Base-by-base conservation (phyloP, 2,113 vertebrate species). In the Neomonachus schauinslandi region DNA sequence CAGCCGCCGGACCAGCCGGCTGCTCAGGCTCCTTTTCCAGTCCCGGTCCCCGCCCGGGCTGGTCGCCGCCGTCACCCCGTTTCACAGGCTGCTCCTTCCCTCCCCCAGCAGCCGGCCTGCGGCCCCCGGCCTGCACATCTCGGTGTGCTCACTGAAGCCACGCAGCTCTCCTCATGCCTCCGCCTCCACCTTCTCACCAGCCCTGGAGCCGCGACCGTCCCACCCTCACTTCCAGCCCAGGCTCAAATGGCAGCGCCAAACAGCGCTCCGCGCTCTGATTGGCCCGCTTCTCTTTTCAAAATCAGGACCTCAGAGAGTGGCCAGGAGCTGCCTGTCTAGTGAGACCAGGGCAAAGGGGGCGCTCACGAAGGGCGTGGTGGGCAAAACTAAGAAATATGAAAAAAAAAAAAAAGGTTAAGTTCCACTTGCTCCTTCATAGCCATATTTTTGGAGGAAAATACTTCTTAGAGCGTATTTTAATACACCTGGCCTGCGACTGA, bases 221-320 rank as follows among this genome's bases (percentile, higher is more conserved):
- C 39, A 1, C 4, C 71, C 13, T 4, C 82, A 5, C 5, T 0
- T 9, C 11, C 36, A 10, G 28, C 36, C 26, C 12, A 39, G 11
- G 46, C 96, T 99, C 98, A 90, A 99, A 99, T 42, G 96, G 79
- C 93, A 79, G 98, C 98, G 98, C 99, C 98, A 83, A 53, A 14
- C 81, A 36, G 88, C 86, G 14, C 53, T 76, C 96, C 63, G 91
- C 81, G 16, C 89, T 10, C 98, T 94, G 79, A 99, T 99, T 99
- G 99, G 99, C 5, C 93, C 76, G 61, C 42, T 91, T 31, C 72
- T 11, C 13, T 94, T 98, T 98, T 98, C 97, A 98, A 98, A 98
- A 97, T 98, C 87, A 98, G 98, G 97, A 16, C 98, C 97, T 5
- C 61, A 2, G 28, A 46, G 77, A 95, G 87, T 96, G 96, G 36